Evolutionary conservation across 2,888 invertebrate genomes (phyloP).

Genomic region (Drosophila suboccidentalis): DNA sequence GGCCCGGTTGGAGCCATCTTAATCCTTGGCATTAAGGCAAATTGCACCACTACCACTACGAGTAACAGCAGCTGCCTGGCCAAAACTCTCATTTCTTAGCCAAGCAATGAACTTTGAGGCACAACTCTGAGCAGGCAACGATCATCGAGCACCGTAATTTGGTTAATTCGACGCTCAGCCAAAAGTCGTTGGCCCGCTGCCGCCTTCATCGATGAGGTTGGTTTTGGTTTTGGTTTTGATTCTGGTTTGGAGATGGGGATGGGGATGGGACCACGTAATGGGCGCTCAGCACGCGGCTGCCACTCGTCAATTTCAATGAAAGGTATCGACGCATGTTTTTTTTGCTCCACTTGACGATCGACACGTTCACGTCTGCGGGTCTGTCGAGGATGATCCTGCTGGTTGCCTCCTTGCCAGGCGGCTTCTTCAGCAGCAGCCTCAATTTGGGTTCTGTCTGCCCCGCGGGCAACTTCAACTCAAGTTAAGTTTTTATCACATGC

Average conservation of each 20-base stretch:
- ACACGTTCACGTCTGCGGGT: conserved; percentile 55
- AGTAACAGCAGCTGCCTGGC: conserved; percentile 34
- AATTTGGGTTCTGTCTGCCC: conserved; percentile 56
- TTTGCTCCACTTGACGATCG: conserved; percentile 52
- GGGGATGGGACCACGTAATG: conserved; percentile 52
- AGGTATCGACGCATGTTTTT: neutral
- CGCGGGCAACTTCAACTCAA: conserved; percentile 47
- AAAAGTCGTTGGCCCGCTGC: conserved; percentile 38
- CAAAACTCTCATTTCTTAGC: conserved; percentile 34
- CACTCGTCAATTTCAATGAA: conserved; percentile 69
- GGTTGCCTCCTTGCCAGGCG: conserved; percentile 26
- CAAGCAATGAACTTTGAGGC: conserved; percentile 21
- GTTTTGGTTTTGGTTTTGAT: neutral
- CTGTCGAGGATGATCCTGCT: conserved; percentile 68
- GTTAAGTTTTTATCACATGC: conserved; percentile 60
- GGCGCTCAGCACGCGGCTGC: conserved; percentile 75
- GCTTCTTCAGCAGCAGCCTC: conserved; percentile 62
- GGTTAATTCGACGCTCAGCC: conserved; percentile 82
- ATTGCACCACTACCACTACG: conserved; percentile 52
- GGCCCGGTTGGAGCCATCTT: conserved; percentile 55
- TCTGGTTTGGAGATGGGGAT: conserved; percentile 14
- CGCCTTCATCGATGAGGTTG: conserved; percentile 18
- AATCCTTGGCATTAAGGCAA: conserved; percentile 78
- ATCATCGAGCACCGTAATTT: conserved; percentile 75
- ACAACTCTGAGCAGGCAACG: conserved; percentile 11